phyloP scores from a whole-genome alignment of 2,113 vertebrate species.

The Zapus hudsonius region DNA sequence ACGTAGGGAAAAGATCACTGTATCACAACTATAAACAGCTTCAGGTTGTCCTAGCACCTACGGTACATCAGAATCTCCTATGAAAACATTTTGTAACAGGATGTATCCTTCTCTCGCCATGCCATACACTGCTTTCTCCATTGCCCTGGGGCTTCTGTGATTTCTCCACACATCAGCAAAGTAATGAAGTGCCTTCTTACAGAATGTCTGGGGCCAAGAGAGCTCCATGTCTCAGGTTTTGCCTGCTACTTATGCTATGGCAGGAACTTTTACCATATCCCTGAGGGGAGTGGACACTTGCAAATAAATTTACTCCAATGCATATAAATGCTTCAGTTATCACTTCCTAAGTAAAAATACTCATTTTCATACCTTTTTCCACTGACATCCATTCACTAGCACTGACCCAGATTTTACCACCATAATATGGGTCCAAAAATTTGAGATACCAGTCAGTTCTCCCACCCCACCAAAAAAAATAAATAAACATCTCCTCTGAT shows the following conservation, averaged over 20 bases:
- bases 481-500: slow-evolving; percentile 4
- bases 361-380: slow-evolving; percentile 8
- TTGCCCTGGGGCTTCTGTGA: background rate
- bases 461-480: background rate
- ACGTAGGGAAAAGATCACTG: slow-evolving; percentile 56
- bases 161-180: slow-evolving; percentile 50
- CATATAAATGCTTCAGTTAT: slow-evolving; percentile 6
- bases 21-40: slow-evolving; percentile 68
- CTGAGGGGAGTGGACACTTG: background rate
- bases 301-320: slow-evolving; percentile 16
- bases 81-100: slow-evolving; percentile 60
- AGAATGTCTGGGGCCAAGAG: slow-evolving; percentile 42
- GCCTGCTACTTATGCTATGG: background rate
- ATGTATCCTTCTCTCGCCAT: background rate
- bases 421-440: background rate
- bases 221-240: slow-evolving; percentile 38
- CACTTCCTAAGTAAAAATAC: slow-evolving; percentile 49
- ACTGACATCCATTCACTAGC: slow-evolving; percentile 2
- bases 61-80: slow-evolving; percentile 57
- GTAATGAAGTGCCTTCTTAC: background rate
- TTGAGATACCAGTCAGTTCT: background rate
- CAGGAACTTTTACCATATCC: slow-evolving; percentile 24
- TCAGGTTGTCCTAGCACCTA: slow-evolving; percentile 48
- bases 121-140: background rate
- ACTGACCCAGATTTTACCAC: slow-evolving; percentile 57